phyloP scores from a whole-genome alignment of 2,797 vertebrate genomes.

The Tympanoctomys barrerae region DNA sequence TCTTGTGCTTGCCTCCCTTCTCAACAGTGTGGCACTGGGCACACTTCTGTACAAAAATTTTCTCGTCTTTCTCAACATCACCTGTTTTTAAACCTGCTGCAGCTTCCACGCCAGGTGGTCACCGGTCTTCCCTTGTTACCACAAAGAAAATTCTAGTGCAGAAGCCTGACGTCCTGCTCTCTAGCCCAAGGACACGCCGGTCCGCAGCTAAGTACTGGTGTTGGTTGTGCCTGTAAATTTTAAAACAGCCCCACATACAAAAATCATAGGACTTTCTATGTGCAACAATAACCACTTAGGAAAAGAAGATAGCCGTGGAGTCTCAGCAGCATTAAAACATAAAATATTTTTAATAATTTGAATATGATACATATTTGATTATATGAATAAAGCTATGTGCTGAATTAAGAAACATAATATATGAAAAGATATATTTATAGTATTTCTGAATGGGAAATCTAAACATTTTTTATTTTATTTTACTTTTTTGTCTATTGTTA shows the following conservation, averaged over 20 bases:
- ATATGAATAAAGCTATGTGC: slow-evolving; percentile 7
- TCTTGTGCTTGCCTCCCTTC: too few species aligned
- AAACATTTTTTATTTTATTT: background rate
- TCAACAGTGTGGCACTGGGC: too few species aligned
- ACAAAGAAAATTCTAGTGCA: too few species aligned
- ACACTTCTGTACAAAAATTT: too few species aligned
- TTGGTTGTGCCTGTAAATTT: slow-evolving; percentile 60
- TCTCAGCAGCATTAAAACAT: slow-evolving; percentile 57
- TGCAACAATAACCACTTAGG: slow-evolving; percentile 63
- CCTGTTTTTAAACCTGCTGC: too few species aligned
- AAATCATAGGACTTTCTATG: slow-evolving; percentile 73
- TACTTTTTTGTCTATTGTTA: too few species aligned
- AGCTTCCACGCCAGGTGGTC: too few species aligned
- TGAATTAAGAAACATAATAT: slow-evolving; percentile 26
- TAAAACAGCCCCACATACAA: slow-evolving; percentile 54
- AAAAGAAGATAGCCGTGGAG: slow-evolving; percentile 54
- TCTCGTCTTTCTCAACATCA: too few species aligned
- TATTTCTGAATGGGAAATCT: slow-evolving; percentile 31
- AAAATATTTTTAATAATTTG: slow-evolving; percentile 59
- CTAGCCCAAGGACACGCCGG: too few species aligned
- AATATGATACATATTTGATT: slow-evolving; percentile 8
- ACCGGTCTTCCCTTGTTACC: too few species aligned
- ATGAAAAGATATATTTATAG: background rate
- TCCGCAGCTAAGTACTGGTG: too few species aligned
- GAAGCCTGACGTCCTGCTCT: too few species aligned